Evolutionary conservation across 2,888 invertebrate genomes (phyloP).

Genomic region (Drosophila prostipennis): DNA sequence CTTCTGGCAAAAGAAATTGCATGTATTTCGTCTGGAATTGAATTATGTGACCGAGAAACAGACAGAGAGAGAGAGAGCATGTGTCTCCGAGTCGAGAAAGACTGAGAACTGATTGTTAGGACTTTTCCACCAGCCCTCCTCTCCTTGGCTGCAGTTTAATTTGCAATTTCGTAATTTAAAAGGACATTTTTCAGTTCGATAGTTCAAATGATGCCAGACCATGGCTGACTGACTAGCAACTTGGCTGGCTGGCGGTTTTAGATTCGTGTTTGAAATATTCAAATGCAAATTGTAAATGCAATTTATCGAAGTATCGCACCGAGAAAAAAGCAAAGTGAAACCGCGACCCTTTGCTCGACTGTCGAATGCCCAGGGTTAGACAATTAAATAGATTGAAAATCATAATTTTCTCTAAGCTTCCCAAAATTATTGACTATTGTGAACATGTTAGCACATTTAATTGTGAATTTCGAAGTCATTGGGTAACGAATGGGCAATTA

Average conservation of each 20-base stretch:
- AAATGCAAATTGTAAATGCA: conserved; percentile 55
- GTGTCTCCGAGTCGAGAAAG: conserved; percentile 22
- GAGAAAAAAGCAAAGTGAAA: conserved; percentile 6
- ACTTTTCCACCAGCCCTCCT: conserved; percentile 12
- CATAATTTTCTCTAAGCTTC: not conserved
- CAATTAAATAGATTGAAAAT: not conserved
- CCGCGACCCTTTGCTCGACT: conserved; percentile 13
- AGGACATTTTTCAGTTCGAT: conserved; percentile 79
- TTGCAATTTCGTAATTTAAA: conserved; percentile 80
- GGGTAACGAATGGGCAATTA: not conserved
- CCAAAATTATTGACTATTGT: not conserved
- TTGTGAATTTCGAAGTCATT: not conserved
- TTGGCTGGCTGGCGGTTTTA: conserved; percentile 40
- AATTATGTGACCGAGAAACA: conserved; percentile 68
- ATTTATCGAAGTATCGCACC: conserved; percentile 37
- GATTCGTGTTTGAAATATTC: conserved; percentile 51
- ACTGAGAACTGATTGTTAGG: conserved; percentile 45
- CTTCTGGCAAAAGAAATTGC: conserved; percentile 67
- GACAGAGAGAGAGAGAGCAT: conserved; percentile 13
- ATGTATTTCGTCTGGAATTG: conserved; percentile 76
- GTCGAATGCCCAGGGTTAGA: conserved; percentile 12
- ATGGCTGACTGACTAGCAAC: conserved; percentile 48
- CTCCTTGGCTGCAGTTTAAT: conserved; percentile 64
- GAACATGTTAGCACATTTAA: not conserved
- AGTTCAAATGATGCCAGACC: conserved; percentile 72